These are phyloP conservation scores for Eumacrocentrus americanus DNA, from an alignment of 2,888 invertebrate species.

Conservation along the genomic window DNA sequence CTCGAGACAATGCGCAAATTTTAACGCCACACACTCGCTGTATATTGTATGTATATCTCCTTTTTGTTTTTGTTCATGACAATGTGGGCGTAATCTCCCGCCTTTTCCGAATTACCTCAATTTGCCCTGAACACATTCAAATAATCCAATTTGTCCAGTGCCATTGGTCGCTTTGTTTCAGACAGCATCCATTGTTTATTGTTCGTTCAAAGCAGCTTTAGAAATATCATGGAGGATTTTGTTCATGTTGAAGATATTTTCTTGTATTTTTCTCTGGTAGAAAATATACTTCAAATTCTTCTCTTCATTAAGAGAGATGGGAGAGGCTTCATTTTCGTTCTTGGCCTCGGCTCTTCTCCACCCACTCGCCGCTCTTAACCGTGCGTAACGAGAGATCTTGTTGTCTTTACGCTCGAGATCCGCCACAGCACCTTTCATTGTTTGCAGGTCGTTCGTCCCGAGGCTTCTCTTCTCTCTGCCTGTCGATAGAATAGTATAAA, in stretches of 20 bases:
- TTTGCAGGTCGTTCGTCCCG: conserved; percentile 28
- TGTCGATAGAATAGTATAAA: conserved; percentile 28
- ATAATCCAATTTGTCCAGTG: too few species aligned
- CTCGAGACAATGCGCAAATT: conserved; percentile 10
- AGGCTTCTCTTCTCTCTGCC: conserved; percentile 1
- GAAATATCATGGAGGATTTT: too few species aligned
- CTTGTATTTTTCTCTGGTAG: neutral
- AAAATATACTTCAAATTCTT: too few species aligned
- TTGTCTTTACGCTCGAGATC: conserved; percentile 46
- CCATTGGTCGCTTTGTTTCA: too few species aligned
- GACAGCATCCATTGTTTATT: too few species aligned
- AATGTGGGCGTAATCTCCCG: conserved; percentile 19
- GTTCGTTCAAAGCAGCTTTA: too few species aligned
- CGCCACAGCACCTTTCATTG: conserved; percentile 28
- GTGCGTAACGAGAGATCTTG: conserved; percentile 51
- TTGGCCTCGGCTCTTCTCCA: neutral
- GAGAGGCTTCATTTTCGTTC: conserved; percentile 10
- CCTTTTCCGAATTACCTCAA: conserved; percentile 12
- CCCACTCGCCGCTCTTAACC: conserved; percentile 34
- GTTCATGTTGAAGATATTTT: neutral
- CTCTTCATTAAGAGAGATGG: neutral
- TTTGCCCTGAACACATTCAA: conserved; percentile 2
- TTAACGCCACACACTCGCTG: conserved; percentile 5
- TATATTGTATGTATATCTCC: conserved; percentile 7
- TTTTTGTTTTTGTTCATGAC: conserved; percentile 5